Percentiles rank a stretch among this genome's conserved stretches.
Conservation (phyloP, 2,888 invertebrate genomes). For the Notodonta dromedarius region DNA sequence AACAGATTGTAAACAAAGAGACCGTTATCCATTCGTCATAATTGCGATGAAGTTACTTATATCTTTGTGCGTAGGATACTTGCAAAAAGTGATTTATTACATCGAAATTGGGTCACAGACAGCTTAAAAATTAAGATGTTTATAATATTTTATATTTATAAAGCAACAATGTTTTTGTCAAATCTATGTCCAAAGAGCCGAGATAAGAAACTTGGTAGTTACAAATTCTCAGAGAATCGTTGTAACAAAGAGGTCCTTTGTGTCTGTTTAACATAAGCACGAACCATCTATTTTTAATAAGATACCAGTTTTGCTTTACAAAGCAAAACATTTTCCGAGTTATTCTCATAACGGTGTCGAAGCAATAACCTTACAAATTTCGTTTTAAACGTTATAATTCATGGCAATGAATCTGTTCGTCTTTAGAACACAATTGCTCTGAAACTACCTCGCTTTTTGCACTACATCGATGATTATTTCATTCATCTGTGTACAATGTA, state of each 20-base stretch:
- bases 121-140: neutral
- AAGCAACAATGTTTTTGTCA: neutral
- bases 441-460: slow-evolving; percentile 12
- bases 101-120: neutral
- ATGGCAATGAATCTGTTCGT: slow-evolving; percentile 1
- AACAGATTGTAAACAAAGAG: slow-evolving; percentile 8
- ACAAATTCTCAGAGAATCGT: neutral
- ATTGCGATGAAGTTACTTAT: neutral
- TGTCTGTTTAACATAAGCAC: neutral
- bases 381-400: neutral
- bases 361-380: neutral
- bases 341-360: neutral
- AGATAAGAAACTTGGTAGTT: neutral
- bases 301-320: neutral
- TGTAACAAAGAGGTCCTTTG: slow-evolving; percentile 2
- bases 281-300: neutral
- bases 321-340: neutral
- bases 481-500: slow-evolving; percentile 42
- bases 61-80: neutral
- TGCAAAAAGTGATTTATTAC: neutral
- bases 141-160: neutral
- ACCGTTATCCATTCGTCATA: slow-evolving; percentile 5
- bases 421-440: slow-evolving; percentile 1
- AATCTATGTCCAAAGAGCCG: too few species aligned
- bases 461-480: slow-evolving; percentile 27